Percentiles rank a stretch among this genome's conserved stretches.
These are phyloP conservation scores for Notospermus geniculatus DNA, from an alignment of 1,140 invertebrate species.

Conservation along the genomic window DNA sequence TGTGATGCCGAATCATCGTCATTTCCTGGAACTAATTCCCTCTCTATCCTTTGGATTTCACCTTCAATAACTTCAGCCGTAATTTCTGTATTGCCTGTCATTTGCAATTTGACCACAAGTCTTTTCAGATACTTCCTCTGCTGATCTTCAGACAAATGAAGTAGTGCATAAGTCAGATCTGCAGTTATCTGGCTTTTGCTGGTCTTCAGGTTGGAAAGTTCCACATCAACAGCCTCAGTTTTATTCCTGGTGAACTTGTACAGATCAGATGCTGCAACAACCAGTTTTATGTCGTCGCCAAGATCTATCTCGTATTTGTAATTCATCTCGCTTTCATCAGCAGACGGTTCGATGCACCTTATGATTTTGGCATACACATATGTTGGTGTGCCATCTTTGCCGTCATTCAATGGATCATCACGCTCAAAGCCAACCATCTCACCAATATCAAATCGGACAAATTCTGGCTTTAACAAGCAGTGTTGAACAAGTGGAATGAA, in stretches of 20 bases:
- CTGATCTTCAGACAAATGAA: neutral
- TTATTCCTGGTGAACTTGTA: neutral
- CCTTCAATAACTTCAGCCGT: no score
- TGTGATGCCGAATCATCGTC: neutral
- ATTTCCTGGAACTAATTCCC: neutral
- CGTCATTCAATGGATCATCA: conserved; percentile 19
- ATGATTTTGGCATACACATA: conserved; percentile 28
- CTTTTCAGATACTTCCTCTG: neutral
- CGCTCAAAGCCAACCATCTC: conserved; percentile 29
- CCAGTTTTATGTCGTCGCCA: neutral
- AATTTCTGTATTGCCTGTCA: no score
- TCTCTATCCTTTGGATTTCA: no score
- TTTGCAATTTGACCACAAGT: neutral
- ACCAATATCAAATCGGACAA: conserved; percentile 22
- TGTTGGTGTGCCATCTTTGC: conserved; percentile 1
- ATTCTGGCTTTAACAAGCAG: conserved; percentile 26
- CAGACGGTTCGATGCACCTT: neutral
- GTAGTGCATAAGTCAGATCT: neutral
- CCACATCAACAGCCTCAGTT: neutral
- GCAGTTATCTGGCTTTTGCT: neutral
- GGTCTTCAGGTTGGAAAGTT: neutral
- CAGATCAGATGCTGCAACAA: neutral
- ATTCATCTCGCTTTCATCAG: neutral
- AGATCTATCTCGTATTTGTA: neutral
- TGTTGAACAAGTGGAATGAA: conserved; percentile 26